These are phyloP conservation scores for Beaufortia kweichowensis DNA, from an alignment of 2,113 vertebrate species.

Conservation along the genomic window DNA sequence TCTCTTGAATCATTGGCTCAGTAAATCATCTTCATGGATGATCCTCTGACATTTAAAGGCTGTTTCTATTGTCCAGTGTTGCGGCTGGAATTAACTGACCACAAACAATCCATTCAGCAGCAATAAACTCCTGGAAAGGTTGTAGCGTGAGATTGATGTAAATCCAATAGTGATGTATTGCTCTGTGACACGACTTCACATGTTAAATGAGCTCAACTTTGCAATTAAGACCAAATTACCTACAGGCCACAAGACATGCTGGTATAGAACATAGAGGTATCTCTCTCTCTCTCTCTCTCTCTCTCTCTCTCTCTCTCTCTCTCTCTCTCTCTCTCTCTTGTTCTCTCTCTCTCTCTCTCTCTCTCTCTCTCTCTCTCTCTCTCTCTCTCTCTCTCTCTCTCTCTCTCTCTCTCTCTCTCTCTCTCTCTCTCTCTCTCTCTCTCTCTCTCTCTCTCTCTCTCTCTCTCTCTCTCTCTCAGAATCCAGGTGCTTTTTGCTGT, in stretches of 20 bases:
- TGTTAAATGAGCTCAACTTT: slow-evolving; percentile 27
- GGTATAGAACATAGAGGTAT: not conserved
- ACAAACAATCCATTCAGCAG: slow-evolving; percentile 51
- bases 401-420: not conserved
- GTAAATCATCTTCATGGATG: slow-evolving; percentile 42
- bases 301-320: too few relatives aligned
- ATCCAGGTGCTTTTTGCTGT: not conserved
- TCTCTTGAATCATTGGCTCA: slow-evolving; percentile 43
- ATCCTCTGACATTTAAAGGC: slow-evolving; percentile 31
- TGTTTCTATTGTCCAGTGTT: slow-evolving; percentile 49
- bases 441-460: not conserved
- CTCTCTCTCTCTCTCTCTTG: too few relatives aligned
- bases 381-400: not conserved
- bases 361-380: too few relatives aligned
- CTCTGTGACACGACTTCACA: slow-evolving; percentile 23
- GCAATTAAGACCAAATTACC: slow-evolving; percentile 24
- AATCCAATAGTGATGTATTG: slow-evolving; percentile 54
- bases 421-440: not conserved
- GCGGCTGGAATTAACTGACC: slow-evolving; percentile 46
- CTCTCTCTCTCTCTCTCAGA: not conserved
- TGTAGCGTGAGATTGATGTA: slow-evolving; percentile 51
- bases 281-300: not conserved
- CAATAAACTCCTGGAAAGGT: slow-evolving; percentile 50
- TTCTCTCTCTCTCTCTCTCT: too few relatives aligned
- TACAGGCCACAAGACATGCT: slow-evolving; percentile 21